Percentiles rank a stretch among this genome's conserved stretches.
Conservation (phyloP, 2,888 invertebrate genomes). For the Phytoseiulus persimilis region DNA sequence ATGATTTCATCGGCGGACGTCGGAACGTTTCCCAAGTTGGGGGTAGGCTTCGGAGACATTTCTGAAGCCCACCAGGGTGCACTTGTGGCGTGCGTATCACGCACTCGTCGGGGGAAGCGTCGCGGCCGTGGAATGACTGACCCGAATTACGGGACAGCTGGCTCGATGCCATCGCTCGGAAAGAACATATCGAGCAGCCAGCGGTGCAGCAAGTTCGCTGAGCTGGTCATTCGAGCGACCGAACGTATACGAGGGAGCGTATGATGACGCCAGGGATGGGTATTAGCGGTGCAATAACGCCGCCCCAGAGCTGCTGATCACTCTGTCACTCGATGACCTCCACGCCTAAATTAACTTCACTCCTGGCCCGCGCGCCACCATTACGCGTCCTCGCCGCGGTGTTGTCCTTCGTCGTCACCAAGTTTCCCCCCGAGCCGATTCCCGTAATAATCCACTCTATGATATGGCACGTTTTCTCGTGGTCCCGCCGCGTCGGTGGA, state of each 20-base stretch:
- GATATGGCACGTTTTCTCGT: neutral
- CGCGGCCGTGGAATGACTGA: neutral
- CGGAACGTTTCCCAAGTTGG: no score
- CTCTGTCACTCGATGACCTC: neutral
- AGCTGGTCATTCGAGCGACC: neutral
- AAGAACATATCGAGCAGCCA: neutral
- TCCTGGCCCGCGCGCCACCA: neutral
- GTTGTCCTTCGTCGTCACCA: neutral
- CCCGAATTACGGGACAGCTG: neutral
- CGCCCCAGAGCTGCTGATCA: neutral
- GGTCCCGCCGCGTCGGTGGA: neutral
- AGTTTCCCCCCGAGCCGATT: neutral
- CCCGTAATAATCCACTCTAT: neutral
- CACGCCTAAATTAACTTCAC: constrained; percentile 5
- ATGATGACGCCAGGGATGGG: neutral
- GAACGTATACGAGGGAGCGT: neutral
- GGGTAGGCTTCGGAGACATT: no score
- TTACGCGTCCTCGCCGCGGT: neutral
- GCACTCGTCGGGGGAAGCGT: neutral
- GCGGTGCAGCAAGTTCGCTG: neutral
- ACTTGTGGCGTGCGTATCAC: no score
- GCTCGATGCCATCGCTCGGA: neutral
- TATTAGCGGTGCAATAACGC: neutral
- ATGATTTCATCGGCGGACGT: neutral
- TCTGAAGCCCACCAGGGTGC: no score